phyloP scores from a whole-genome alignment of 2,797 vertebrate species.

The Darevskia nairensis region DNA sequence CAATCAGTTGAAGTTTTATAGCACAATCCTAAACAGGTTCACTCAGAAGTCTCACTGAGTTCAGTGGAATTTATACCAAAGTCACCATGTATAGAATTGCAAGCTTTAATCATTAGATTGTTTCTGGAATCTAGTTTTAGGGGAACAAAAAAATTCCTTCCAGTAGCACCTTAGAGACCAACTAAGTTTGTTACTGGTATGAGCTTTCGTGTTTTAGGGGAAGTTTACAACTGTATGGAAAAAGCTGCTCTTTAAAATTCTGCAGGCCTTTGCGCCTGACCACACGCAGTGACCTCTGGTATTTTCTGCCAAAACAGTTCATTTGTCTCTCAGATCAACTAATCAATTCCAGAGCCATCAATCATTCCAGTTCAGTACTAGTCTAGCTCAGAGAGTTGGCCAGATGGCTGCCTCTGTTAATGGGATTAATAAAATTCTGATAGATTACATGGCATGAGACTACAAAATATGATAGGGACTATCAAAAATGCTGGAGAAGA shows the following conservation, averaged over 20 bases:
- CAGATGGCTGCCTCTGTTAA: conserved; percentile 83
- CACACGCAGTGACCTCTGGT: conserved; percentile 88
- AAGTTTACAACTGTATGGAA: conserved; percentile 68
- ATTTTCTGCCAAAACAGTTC: conserved; percentile 93
- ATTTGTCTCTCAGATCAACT: conserved; percentile 93
- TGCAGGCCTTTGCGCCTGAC: conserved; percentile 80
- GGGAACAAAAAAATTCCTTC: conserved; percentile 34
- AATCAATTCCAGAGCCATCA: conserved; percentile 97
- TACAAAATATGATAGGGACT: conserved; percentile 77
- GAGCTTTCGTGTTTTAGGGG: conserved; percentile 40
- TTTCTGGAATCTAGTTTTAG: conserved; percentile 55
- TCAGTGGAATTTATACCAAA: too few relatives aligned
- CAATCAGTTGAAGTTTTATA: background rate
- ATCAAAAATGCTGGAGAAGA: conserved; percentile 50
- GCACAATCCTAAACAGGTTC: background rate
- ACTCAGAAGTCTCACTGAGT: too few relatives aligned
- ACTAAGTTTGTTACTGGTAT: too few relatives aligned
- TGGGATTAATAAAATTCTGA: conserved; percentile 91
- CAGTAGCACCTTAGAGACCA: too few relatives aligned
- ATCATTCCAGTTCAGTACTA: conserved; percentile 78
- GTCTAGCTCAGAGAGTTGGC: conserved; percentile 73
- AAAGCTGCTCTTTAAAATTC: conserved; percentile 81
- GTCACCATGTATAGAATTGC: rapidly evolving
- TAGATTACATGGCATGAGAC: conserved; percentile 83
- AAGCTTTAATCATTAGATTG: background rate